Evolutionary conservation across 2,888 invertebrate genomes (phyloP).

Genomic region (Camptogramma bilineatum): DNA sequence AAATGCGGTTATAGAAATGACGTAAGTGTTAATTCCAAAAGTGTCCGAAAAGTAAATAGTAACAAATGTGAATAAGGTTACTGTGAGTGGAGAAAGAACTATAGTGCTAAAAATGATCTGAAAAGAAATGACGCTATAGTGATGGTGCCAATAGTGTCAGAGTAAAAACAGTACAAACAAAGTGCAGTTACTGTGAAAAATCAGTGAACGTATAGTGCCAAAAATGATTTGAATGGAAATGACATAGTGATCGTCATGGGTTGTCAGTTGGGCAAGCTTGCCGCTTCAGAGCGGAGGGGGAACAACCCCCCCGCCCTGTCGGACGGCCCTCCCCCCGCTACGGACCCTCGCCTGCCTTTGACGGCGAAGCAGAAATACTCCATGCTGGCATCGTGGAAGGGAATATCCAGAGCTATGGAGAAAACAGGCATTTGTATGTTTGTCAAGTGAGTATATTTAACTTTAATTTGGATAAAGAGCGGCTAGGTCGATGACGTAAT

Average conservation of each 20-base stretch:
- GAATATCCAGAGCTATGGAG: conserved; percentile 94
- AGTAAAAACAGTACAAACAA: not conserved
- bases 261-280: conserved; percentile 91
- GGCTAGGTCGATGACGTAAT: not conserved
- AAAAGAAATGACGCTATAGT: not conserved
- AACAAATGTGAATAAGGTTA: not conserved
- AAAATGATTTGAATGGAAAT: conserved; percentile 12
- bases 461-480: too few relatives aligned
- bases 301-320: conserved; percentile 74
- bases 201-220: conserved; percentile 10
- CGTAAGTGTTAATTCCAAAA: not conserved
- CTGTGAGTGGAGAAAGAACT: not conserved
- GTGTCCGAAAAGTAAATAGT: not conserved
- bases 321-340: conserved; percentile 88
- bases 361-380: conserved; percentile 95
- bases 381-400: conserved; percentile 96
- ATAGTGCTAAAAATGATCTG: not conserved
- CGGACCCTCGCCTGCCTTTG: conserved; percentile 92
- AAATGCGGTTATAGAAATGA: not conserved
- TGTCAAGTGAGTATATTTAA: conserved; percentile 90
- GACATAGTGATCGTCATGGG: conserved; percentile 82
- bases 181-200: not conserved
- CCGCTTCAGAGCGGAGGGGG: conserved; percentile 82
- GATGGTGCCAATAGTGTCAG: not conserved
- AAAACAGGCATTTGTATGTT: conserved; percentile 96